A percentile compares a stretch with the other conserved stretches of the same genome.
Evolutionary conservation across 2,888 invertebrate species (phyloP).

Genomic region (Lasioglossum morio): DNA sequence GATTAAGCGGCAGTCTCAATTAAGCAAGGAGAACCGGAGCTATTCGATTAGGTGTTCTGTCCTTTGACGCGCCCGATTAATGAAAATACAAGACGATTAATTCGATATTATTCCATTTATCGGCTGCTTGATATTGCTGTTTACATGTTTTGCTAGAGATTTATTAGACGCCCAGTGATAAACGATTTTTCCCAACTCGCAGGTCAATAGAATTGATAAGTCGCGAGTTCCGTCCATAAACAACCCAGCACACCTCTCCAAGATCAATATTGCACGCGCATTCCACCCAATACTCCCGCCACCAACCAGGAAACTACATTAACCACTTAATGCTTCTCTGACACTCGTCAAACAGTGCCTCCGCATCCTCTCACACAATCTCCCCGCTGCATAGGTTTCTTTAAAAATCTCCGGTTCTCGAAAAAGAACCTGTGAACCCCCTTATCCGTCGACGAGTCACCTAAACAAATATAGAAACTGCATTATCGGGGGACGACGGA

Average conservation of each 20-base stretch:
- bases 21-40: not conserved
- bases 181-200: not conserved
- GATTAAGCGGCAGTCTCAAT: not conserved
- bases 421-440: not conserved
- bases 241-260: not conserved
- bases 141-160: not conserved
- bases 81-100: not conserved
- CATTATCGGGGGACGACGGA: constrained; percentile 25
- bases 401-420: not conserved
- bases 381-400: not conserved
- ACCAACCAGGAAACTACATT: not conserved
- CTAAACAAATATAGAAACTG: constrained; percentile 34
- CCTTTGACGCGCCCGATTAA: not conserved
- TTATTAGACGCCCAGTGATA: not conserved
- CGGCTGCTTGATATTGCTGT: not conserved
- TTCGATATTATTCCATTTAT: no score
- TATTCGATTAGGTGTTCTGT: not conserved
- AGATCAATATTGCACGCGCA: not conserved
- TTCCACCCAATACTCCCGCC: not conserved
- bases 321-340: constrained; percentile 6
- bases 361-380: not conserved
- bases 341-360: constrained; percentile 11
- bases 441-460: not conserved
- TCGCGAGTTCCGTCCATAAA: not conserved
- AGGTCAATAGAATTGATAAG: not conserved